Conservation (phyloP, 2,113 vertebrate species). For the Egretta garzetta region DNA sequence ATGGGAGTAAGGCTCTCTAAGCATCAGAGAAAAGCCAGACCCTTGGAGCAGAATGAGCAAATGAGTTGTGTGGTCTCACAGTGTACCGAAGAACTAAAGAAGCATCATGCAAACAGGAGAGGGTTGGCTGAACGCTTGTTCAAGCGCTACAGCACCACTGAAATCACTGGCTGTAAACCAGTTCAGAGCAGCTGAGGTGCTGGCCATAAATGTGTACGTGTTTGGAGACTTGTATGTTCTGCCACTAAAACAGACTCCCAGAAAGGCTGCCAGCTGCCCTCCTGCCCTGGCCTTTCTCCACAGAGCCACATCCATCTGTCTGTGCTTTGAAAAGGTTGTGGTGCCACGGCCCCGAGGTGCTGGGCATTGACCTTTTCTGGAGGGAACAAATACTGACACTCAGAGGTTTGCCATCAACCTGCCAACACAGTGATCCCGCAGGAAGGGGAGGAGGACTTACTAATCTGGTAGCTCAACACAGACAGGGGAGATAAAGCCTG, state of each 20-base stretch:
- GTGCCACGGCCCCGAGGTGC: neutral
- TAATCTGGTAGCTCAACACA: neutral
- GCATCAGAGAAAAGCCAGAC: neutral
- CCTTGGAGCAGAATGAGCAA: neutral
- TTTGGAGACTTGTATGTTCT: neutral
- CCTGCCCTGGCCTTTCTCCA: neutral
- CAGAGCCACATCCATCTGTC: neutral
- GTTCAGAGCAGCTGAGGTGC: neutral
- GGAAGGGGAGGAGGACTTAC: neutral
- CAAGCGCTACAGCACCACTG: neutral
- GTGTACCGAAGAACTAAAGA: neutral
- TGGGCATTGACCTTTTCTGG: conserved; percentile 28
- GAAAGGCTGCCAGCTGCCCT: conserved; percentile 8
- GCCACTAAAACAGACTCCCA: neutral
- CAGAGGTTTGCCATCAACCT: neutral
- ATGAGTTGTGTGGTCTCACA: accelerated
- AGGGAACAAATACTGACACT: neutral
- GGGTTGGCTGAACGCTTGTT: neutral
- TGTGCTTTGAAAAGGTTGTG: conserved; percentile 14
- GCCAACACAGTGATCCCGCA: neutral
- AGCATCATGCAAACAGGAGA: accelerated
- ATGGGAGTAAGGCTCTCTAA: neutral
- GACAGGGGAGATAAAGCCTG: neutral
- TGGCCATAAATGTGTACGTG: neutral
- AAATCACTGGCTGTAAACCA: neutral